Conservation (phyloP, 2,113 vertebrate genomes). For the Spilogale gracilis region DNA sequence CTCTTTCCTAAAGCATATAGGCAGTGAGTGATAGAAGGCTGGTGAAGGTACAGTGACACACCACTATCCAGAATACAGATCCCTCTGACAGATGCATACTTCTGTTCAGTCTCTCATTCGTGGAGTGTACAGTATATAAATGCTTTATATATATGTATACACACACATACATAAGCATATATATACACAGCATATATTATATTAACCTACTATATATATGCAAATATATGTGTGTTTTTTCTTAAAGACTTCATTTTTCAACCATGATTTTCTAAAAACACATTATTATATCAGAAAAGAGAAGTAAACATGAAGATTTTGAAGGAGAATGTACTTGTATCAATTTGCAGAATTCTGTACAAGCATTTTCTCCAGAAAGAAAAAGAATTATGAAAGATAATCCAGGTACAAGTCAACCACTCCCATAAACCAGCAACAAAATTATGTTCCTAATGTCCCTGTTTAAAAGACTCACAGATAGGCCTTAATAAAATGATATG, state of each 20-base stretch:
- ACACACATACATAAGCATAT: background rate
- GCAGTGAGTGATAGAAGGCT: background rate
- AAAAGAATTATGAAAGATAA: conserved; percentile 52
- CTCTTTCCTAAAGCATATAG: background rate
- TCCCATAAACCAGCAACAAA: conserved; percentile 6
- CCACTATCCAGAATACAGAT: background rate
- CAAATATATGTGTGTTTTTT: background rate
- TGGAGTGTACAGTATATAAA: background rate
- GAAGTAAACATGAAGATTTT: background rate
- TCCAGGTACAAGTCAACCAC: conserved; percentile 16
- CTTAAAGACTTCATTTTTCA: background rate
- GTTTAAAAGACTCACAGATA: background rate
- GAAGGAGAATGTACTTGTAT: conserved; percentile 37
- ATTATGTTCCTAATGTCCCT: background rate
- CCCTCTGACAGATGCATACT: background rate
- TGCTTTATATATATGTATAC: too few relatives aligned
- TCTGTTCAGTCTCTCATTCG: background rate
- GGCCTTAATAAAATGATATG: background rate
- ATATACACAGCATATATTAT: background rate
- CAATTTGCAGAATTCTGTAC: conserved; percentile 5
- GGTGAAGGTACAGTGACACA: background rate
- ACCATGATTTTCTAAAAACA: background rate
- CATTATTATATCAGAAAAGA: background rate
- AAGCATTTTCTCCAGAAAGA: background rate
- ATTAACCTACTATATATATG: background rate